These are phyloP conservation scores for Clistopyga incitator DNA, from an alignment of 2,888 invertebrate species.

Conservation along the genomic window DNA sequence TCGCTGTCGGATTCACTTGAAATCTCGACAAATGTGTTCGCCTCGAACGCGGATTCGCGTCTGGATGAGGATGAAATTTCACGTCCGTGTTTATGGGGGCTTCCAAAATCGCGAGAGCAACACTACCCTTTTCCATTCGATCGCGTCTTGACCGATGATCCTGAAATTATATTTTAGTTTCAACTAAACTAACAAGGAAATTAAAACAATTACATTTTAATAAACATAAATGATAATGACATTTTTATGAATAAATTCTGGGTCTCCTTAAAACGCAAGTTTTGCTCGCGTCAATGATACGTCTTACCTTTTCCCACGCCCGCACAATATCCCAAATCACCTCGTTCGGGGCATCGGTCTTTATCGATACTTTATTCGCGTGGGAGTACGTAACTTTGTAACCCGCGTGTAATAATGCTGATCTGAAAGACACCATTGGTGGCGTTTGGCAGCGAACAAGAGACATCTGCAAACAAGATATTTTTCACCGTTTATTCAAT, in stretches of 20 bases:
- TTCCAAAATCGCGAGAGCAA: slow-evolving; percentile 86
- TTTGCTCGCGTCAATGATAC: too few species aligned
- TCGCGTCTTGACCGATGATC: slow-evolving; percentile 88
- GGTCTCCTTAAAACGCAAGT: too few species aligned
- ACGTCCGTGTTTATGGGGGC: slow-evolving; percentile 85
- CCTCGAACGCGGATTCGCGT: slow-evolving; percentile 93
- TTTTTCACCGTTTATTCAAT: not conserved
- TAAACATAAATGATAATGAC: too few species aligned
- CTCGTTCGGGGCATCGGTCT: slow-evolving; percentile 94
- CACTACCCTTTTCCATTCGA: slow-evolving; percentile 85
- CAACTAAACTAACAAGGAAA: not conserved
- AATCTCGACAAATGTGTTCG: slow-evolving; percentile 90
- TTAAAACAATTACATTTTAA: too few species aligned
- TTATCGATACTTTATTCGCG: slow-evolving; percentile 93
- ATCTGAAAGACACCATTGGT: slow-evolving; percentile 87
- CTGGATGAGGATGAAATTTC: slow-evolving; percentile 86
- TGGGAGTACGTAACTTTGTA: slow-evolving; percentile 97
- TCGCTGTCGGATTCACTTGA: slow-evolving; percentile 93
- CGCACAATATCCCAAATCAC: slow-evolving; percentile 97
- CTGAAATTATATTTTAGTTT: slow-evolving; percentile 47
- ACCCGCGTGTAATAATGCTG: slow-evolving; percentile 95
- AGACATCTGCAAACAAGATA: slow-evolving; percentile 75
- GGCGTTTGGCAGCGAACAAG: slow-evolving; percentile 79
- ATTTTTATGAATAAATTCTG: too few species aligned
- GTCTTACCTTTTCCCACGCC: slow-evolving; percentile 88